Base-by-base conservation (phyloP, 2,888 invertebrate genomes). In the Gisinianus flammeolus region DNA sequence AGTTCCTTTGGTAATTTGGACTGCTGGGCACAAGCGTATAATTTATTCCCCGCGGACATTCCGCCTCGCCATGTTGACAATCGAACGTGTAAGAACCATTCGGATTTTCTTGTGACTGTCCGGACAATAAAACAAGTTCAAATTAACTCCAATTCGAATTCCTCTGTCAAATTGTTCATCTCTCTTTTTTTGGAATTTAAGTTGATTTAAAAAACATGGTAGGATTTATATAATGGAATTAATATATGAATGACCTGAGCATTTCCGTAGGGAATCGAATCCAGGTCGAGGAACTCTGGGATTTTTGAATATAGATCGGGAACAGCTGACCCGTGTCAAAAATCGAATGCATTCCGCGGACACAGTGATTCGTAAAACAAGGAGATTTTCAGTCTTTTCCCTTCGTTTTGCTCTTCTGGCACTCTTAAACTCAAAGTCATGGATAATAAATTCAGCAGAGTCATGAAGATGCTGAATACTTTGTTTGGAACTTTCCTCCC, bases 191-290 rank as follows among this genome's bases (percentile, higher is more conserved):
- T 44, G 44, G 8, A 44, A 44, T 10, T 44, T 44, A 10, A 10
- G 6, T 44, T 44, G 8, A 44, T 44, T 44, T 19, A 54, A 54
- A 54, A 54, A 16, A 12, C 16, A 54, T 54, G 16, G 16, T n/a
- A n/a, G 16, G 54, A 54, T n/a, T 54, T 54, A n/a, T 54, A 44
- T 10, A 10, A 10, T 44, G 6, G 16, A 44, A 44, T 10, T n/a
- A n/a, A n/a, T n/a, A n/a, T 10, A 44, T 44, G 16, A 10, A 10
- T 54, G 4, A 54, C 54, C 16, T 54, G 8, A 54, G 54, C 54
- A 54, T 54, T 54, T 12, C 54, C 54, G 54, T 54, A 54, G 54
- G 54, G 54, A n/a, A 54, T 19, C 54, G n/a, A 54, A n/a, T 54
- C 54, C 19, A 54, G n/a, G 19, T 54, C 54, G 4, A 54, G 16